A percentile compares a stretch with the other conserved stretches of the same genome.
phyloP scores from a whole-genome alignment of 2,113 vertebrate genomes.

The Periophthalmus modestus region DNA sequence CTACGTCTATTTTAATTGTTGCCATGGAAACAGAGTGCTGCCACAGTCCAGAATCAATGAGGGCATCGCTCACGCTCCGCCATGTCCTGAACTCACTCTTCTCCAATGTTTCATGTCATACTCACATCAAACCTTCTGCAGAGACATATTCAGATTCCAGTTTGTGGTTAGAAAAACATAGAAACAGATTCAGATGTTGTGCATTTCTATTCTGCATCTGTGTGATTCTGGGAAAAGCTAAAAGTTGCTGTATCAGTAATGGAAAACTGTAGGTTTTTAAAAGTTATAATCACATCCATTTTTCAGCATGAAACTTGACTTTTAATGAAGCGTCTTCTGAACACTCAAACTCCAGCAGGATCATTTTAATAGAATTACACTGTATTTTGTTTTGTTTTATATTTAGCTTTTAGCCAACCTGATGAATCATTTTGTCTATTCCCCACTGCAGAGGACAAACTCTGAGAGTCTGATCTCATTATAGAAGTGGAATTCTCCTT shows the following conservation, averaged over 20 bases:
- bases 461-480: not conserved
- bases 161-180: not conserved
- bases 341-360: too few species aligned
- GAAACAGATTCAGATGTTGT: not conserved
- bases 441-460: not conserved
- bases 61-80: constrained; percentile 54
- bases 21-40: constrained; percentile 83
- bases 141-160: not conserved
- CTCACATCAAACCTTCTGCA: not conserved
- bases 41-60: constrained; percentile 78
- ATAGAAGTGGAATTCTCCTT: not conserved
- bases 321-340: too few species aligned
- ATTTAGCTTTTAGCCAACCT: not conserved
- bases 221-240: too few species aligned
- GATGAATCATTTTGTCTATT: not conserved
- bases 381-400: not conserved
- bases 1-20: constrained; percentile 82
- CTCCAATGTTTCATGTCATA: constrained; percentile 15
- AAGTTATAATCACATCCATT: too few species aligned
- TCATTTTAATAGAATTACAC: too few species aligned
- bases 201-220: too few species aligned
- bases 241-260: too few species aligned
- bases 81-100: constrained; percentile 26
- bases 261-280: too few species aligned
- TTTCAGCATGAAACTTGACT: too few species aligned